A percentile compares a stretch with the other conserved stretches of the same genome.
These are phyloP conservation scores for Ursus arctos DNA, from an alignment of 2,113 vertebrate species.

Conservation along the genomic window DNA sequence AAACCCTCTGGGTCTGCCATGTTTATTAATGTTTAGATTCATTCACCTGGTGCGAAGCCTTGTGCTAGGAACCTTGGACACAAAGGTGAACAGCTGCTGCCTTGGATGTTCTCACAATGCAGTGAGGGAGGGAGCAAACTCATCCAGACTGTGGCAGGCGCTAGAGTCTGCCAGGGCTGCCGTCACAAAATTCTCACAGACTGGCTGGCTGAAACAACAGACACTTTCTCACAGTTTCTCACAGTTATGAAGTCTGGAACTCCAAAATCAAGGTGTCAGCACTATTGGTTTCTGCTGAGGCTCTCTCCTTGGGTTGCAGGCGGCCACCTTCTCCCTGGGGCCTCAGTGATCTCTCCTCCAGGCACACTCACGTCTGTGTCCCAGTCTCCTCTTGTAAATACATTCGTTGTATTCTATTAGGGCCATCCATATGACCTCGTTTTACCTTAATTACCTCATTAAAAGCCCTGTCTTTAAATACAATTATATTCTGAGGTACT, in stretches of 20 bases:
- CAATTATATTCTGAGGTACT: background rate
- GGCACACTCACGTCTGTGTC: no score
- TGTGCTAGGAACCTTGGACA: background rate
- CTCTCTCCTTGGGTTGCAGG: background rate
- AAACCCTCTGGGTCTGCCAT: background rate
- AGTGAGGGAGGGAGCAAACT: background rate
- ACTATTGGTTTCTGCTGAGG: background rate
- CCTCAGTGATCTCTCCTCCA: background rate
- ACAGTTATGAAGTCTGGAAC: background rate
- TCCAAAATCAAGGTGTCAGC: background rate
- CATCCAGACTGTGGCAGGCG: accelerated
- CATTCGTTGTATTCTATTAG: background rate
- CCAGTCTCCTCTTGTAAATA: background rate
- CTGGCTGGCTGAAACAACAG: background rate
- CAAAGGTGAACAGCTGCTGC: background rate
- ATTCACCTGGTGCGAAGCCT: background rate
- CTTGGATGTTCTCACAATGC: background rate
- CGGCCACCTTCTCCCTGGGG: background rate
- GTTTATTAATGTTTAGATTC: background rate
- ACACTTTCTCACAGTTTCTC: background rate
- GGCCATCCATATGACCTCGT: background rate
- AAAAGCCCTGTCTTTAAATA: background rate
- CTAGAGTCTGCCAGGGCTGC: background rate
- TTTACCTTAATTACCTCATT: background rate
- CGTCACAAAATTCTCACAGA: background rate